Evolutionary conservation across 2,113 vertebrate species (phyloP).

Genomic region (Chionomys nivalis): DNA sequence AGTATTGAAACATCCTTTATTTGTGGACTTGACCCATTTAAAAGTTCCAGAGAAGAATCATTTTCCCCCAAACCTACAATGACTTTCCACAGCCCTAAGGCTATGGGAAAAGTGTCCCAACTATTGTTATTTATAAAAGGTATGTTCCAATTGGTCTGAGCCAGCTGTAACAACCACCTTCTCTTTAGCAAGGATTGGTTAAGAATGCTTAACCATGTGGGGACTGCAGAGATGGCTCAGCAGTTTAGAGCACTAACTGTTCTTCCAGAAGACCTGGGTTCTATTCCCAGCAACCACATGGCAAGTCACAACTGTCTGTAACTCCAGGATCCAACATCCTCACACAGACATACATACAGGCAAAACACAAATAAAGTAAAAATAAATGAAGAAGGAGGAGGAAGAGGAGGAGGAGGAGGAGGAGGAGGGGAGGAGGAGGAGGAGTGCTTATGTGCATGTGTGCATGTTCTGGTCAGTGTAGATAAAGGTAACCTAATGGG

Average conservation of each 20-base stretch:
- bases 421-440: too few relatives aligned
- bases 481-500: neutral
- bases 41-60: neutral
- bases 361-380: neutral
- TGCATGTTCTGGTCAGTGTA: neutral
- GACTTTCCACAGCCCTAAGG: neutral
- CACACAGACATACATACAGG: neutral
- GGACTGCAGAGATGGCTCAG: neutral
- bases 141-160: neutral
- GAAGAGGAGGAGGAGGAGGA: too few relatives aligned
- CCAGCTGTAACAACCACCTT: neutral
- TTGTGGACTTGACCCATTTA: neutral
- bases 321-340: neutral
- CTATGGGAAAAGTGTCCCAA: neutral
- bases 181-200: neutral
- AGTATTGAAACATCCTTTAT: neutral
- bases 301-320: neutral
- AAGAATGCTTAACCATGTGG: neutral
- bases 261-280: neutral
- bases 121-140: neutral
- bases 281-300: neutral
- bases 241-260: neutral
- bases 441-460: neutral
- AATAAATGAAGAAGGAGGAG: neutral
- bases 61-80: neutral